These are phyloP conservation scores for Pollenia amentaria DNA, from an alignment of 2,888 invertebrate genomes.

Conservation along the genomic window DNA sequence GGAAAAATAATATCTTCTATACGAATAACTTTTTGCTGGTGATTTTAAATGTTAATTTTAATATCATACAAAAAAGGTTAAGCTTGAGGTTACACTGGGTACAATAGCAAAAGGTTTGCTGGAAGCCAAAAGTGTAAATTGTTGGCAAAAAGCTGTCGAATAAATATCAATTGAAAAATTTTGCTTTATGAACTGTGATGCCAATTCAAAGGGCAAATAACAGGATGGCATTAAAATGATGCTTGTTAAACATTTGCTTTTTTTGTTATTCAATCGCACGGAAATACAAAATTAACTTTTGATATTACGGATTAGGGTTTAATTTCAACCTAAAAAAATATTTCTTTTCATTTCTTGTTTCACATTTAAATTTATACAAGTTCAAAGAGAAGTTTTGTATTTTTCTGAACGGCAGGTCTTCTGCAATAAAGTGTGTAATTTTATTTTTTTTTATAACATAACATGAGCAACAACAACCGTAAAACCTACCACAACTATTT, in stretches of 20 bases:
- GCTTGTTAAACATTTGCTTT: too few species aligned
- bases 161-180: neutral
- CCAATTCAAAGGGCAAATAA: neutral
- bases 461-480: neutral
- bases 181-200: neutral
- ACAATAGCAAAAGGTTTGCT: too few species aligned
- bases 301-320: too few species aligned
- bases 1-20: neutral
- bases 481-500: conserved; percentile 12
- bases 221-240: too few species aligned
- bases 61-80: conserved; percentile 39
- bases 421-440: neutral
- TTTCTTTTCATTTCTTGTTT: neutral
- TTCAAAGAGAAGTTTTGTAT: neutral
- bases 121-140: neutral
- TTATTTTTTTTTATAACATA: neutral
- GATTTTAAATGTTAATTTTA: conserved; percentile 31
- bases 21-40: conserved; percentile 1
- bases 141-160: neutral
- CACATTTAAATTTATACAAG: neutral
- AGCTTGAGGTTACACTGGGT: neutral
- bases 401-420: too few species aligned
- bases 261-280: too few species aligned
- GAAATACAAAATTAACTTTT: too few species aligned
- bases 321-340: too few species aligned